Percentiles rank a stretch among this genome's conserved stretches.
Evolutionary conservation across 2,797 vertebrate species (phyloP).

Genomic region (Cynopterus sphinx): DNA sequence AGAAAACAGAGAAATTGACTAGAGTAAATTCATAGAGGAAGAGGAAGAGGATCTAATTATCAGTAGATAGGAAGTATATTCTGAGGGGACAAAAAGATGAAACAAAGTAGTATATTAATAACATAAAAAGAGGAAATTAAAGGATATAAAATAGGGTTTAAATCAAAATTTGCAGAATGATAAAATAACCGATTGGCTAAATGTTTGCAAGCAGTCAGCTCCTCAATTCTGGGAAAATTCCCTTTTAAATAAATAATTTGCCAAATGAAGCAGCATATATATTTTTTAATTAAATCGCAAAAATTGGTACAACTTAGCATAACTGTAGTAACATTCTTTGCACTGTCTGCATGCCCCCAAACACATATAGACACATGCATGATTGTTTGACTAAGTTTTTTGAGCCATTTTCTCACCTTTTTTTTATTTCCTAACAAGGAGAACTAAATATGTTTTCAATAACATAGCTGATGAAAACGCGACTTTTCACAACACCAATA

Average conservation of each 20-base stretch:
- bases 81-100: background rate
- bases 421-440: background rate
- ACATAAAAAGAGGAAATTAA: background rate
- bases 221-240: background rate
- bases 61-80: background rate
- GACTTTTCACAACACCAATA: background rate
- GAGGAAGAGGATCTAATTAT: background rate
- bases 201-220: background rate
- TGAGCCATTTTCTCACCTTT: background rate
- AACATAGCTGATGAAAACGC: background rate
- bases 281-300: background rate
- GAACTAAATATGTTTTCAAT: background rate
- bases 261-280: background rate
- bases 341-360: background rate
- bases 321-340: background rate
- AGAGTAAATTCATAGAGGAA: background rate
- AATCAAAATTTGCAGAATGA: background rate
- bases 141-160: background rate
- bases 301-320: background rate
- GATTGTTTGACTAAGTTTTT: background rate
- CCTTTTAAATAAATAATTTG: background rate
- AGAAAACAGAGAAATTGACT: background rate
- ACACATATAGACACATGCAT: background rate
- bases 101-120: background rate
- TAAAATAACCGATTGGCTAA: background rate